Base-by-base conservation (phyloP, 1,140 invertebrate species). In the Nylanderia fulva region DNA sequence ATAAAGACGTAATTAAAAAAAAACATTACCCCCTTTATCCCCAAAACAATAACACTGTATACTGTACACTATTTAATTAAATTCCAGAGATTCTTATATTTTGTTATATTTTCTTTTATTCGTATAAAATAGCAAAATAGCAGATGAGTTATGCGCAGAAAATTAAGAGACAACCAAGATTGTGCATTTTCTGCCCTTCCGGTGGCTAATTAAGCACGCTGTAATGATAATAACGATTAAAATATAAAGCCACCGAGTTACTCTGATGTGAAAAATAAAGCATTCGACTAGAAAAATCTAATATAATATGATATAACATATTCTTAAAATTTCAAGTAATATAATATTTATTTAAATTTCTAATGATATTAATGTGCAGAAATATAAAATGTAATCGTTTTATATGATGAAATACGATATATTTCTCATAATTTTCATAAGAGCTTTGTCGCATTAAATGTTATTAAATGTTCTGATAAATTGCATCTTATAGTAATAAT, bases 191-290 rank as follows among this genome's bases (percentile, higher is more conserved):
- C 86, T 71, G 39, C 56, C 21, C 56, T 82, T 63, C 36, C 27
- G 29, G 39, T 54, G 72, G 56, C 80, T 90, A 91, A 91, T 91
- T 91, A 91, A 90, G 63, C 72, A 69, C 42, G 45, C 52, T 48
- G 48, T 79, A 68, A 87, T 83, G 87, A n/a, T 86, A 90, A 91
- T 89, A 87, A 90, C 71, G 84, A 66, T 69, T 54, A 84, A 84
- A 85, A 87, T 42, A 45, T 42, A 45, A 18, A 79, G 61, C 56
- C 29, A 48, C 54, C 54, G 48, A 52, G 68, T 24, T 36, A 80
- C 84, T 83, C 75, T 89, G 86, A 86, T 75, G 64, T 74, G 48
- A 48, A 86, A 88, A 91, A 91, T 91, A 87, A 91, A 91, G 85
- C 64, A 88, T 42, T 27, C 29, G 72, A 29, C 63, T 15, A 8